Base-by-base conservation (phyloP, 2,888 invertebrate genomes). In the Laothoe populi region DNA sequence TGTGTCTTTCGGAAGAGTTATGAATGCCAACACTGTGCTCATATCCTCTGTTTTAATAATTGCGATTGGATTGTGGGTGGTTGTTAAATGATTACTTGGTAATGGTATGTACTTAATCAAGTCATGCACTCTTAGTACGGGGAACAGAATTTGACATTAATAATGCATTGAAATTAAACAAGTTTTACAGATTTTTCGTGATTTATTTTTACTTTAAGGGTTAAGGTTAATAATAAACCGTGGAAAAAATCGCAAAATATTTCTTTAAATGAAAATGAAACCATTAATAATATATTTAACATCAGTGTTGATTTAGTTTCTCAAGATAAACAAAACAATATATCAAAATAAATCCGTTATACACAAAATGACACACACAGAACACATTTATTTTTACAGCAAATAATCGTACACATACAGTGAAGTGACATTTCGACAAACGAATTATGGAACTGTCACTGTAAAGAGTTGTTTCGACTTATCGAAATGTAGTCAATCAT, bases 1-100 rank as follows among this genome's bases (percentile, higher is more conserved):
- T 66, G 70, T 69, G 71, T 69, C 71, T 70, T 48, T 65, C 59
- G 64, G 24, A 42, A 70, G 73, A 78, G 64, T 74, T 77, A 75
- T 75, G n/a, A 7, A 38, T 38, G 38, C 48, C 46, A 40, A 11
- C 16, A 19, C 40, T 60, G 59, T 63, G 61, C 21, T 61, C 61
- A 60, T 61, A 57, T 61, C 11, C 53, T 21, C 26, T 21, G 26
- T 24, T 19, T 53, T 40, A 42, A 42, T 42, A 60, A 53, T 53
- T 42, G 26, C 40, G 24, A 42, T 19, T 48, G 4, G 24, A 42
- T 61, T 19, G 42, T 26, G 26, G 26, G 11, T 31, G 49, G 53
- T 53, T 31, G 31, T 16, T 49, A 24, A 4, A 13, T 46, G 23
- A n/a, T n/a, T n/a, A n/a, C n/a, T n/a, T n/a, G n/a, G n/a, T n/a